These are phyloP conservation scores for Catostylus mosaicus DNA, from an alignment of 30 jellyfish, hydroid and myxozoan species.

Conservation along the genomic window DNA sequence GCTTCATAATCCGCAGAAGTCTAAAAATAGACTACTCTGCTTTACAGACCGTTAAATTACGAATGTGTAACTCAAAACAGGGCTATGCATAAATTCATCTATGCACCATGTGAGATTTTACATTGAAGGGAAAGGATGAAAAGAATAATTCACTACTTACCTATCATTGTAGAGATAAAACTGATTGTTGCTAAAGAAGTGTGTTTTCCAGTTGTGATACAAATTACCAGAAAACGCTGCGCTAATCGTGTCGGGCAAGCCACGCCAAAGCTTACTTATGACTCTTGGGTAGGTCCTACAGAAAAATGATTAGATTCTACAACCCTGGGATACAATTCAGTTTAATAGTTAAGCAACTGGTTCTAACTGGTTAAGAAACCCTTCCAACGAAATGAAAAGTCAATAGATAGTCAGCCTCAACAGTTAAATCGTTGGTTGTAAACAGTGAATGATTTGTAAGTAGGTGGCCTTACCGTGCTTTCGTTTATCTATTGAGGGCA, in stretches of 20 bases:
- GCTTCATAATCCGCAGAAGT: no score
- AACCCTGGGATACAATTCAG: neutral
- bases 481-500: no score
- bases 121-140: neutral
- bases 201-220: slow-evolving; percentile 3
- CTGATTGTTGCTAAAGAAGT: slow-evolving; percentile 17
- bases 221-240: slow-evolving; percentile 23
- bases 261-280: slow-evolving; percentile 31
- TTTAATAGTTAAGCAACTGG: neutral
- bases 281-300: slow-evolving; percentile 14
- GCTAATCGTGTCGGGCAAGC: slow-evolving; percentile 12
- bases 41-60: no score
- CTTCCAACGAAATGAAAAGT: neutral
- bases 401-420: neutral
- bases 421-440: neutral
- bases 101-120: no score
- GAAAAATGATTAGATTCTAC: neutral
- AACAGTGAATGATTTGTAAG: neutral
- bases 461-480: neutral
- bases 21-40: no score
- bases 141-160: no score
- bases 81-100: no score
- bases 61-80: no score
- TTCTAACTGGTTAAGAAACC: neutral
- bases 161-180: slow-evolving; percentile 30